Evolutionary conservation across 1,140 invertebrate species (phyloP), one percentile per base, ranked within the genome.

Genomic region (Drosophila hydei): DNA sequence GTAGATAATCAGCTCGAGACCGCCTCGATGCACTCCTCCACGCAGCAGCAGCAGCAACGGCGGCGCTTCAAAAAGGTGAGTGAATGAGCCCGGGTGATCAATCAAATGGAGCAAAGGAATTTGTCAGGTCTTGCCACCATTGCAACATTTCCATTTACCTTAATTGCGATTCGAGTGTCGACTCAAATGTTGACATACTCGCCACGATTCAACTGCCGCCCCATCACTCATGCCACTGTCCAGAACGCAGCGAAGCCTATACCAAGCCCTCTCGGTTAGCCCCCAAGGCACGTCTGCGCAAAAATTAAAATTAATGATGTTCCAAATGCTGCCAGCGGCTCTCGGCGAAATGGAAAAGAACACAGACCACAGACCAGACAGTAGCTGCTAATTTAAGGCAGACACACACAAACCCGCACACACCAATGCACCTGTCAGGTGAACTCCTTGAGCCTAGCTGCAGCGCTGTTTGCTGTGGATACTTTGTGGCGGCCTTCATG

Each of bases 221-320:
- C 21, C 70, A 68, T 59, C 62, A 68, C 38, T 67, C 63, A 54
- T 36, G 38, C 36, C 36, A 21, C 59, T 73, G 72, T 72, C 76
- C 83, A 81, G 71, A 78, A 76, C 69, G 43, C 75, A 83, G 71
- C 58, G 40, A 62, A 69, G 71, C 71, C 30, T 73, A 42, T 8
- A 18, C 6, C 47, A 3, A 59, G 67, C 58, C 73, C 72, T 40
- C 25, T 30, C 16, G 14, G 14, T 6, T 25, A 33, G 54, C 58
- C 81, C 63, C 56, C 52, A 40, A 71, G 83, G 68, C 61, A 60
- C 75, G 83, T 87, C 83, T 87, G 78, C 81, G 83, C 75, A 83
- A 87, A 85, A 87, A 87, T 87, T 87, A 87, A 87, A 88, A 87
- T 88, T 87, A 87, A 87, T 87, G 83, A 87, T 78, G 81, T 81